Evolutionary conservation across 1,140 invertebrate species (phyloP).

Genomic region (Bombus soroeensis): DNA sequence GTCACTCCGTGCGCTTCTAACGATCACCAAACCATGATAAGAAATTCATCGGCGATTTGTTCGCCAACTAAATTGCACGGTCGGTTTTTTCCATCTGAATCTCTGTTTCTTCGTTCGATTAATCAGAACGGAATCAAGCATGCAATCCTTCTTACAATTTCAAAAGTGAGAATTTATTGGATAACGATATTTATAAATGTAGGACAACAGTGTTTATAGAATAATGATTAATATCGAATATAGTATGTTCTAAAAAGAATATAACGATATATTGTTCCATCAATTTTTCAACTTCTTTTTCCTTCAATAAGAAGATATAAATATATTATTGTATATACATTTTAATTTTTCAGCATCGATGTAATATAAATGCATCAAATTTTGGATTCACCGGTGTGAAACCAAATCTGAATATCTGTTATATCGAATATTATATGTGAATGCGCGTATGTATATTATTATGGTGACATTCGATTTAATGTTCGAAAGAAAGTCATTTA

Average conservation of each 20-base stretch:
- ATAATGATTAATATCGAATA: neutral
- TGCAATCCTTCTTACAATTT: neutral
- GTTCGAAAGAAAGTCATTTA: neutral
- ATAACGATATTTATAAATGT: too few relatives aligned
- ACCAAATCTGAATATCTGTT: neutral
- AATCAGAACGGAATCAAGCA: neutral
- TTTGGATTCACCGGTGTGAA: neutral
- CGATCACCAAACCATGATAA: neutral
- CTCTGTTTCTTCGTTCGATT: neutral
- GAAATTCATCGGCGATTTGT: conserved; percentile 24
- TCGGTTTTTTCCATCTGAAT: neutral
- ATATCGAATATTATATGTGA: neutral
- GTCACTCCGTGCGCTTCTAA: neutral
- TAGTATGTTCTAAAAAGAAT: too few relatives aligned
- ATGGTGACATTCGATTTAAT: neutral
- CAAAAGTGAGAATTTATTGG: neutral
- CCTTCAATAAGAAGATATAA: neutral
- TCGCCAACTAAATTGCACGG: neutral
- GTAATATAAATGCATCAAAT: neutral
- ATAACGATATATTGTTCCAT: neutral
- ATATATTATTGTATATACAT: neutral
- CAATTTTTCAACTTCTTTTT: neutral
- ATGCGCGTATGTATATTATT: neutral
- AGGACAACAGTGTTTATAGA: neutral
- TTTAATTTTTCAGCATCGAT: neutral